These are phyloP conservation scores for Hippocampus comes DNA, from an alignment of 2,113 vertebrate genomes.

Conservation along the genomic window DNA sequence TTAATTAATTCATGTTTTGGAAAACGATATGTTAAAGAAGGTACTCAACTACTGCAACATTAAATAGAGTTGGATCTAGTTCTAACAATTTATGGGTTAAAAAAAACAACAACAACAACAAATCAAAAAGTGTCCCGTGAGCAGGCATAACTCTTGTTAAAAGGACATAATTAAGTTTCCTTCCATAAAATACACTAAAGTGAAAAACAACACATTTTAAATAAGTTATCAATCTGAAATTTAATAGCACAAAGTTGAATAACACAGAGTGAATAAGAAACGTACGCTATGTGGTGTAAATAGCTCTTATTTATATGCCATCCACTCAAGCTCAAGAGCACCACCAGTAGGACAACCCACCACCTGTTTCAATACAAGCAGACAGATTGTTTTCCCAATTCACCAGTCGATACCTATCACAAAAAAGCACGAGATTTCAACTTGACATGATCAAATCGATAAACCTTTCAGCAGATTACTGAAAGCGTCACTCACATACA, in stretches of 20 bases:
- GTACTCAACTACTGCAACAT: not conserved
- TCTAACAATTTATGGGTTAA: not conserved
- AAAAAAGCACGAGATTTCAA: no score
- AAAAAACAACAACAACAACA: not conserved
- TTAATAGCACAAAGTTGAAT: not conserved
- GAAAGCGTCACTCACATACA: no score
- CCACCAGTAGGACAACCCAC: conserved; percentile 15
- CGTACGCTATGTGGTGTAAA: no score
- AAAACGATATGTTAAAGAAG: not conserved
- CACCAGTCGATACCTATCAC: not conserved
- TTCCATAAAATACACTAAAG: not conserved
- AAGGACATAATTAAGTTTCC: no score
- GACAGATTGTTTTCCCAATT: not conserved
- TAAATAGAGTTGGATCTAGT: not conserved
- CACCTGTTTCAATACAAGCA: not conserved
- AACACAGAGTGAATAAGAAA: no score
- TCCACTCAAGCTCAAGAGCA: conserved; percentile 15
- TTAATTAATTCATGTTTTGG: not conserved
- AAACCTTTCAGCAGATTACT: no score
- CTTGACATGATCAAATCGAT: no score
- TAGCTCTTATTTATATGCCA: not conserved
- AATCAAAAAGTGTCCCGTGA: not conserved
- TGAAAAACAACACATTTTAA: not conserved
- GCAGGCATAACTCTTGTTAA: not conserved
- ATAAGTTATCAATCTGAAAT: not conserved